phyloP scores from a whole-genome alignment of 2,888 invertebrate genomes.

The Cremastobaeus sp. region DNA sequence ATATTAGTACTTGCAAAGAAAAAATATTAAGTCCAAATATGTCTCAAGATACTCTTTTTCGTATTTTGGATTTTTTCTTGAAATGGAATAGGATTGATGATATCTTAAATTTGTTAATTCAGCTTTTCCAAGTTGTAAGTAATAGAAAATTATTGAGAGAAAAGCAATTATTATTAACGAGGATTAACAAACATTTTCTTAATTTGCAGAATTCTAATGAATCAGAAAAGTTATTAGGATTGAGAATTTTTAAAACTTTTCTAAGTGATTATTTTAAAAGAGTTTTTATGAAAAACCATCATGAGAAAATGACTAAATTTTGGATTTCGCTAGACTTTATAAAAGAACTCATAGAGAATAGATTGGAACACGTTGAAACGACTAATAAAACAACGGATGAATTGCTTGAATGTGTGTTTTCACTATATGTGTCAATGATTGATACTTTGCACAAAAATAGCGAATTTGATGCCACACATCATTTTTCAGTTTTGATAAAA shows the following conservation, averaged over 20 bases:
- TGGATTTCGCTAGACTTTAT: constrained; percentile 53
- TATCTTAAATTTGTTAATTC: constrained; percentile 35
- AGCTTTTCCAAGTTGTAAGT: constrained; percentile 27
- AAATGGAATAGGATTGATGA: constrained; percentile 62
- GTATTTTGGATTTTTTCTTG: constrained; percentile 57
- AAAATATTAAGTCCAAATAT: constrained; percentile 41
- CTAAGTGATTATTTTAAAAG: not conserved
- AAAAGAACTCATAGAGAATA: constrained; percentile 52
- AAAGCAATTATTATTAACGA: no score
- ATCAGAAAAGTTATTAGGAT: constrained; percentile 10
- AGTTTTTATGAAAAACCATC: constrained; percentile 55
- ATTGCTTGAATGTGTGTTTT: constrained; percentile 51
- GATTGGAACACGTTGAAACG: constrained; percentile 10
- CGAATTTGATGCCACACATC: constrained; percentile 53
- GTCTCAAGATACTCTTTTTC: constrained; percentile 47
- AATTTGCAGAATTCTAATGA: constrained; percentile 3
- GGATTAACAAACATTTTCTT: not conserved
- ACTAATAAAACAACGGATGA: constrained; percentile 29
- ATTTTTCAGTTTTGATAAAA: constrained; percentile 53
- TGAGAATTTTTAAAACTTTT: no score
- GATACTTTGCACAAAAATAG: constrained; percentile 55
- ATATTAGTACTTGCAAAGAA: constrained; percentile 32
- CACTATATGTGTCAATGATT: constrained; percentile 59
- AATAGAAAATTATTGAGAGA: no score
- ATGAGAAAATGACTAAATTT: constrained; percentile 53